phyloP scores from a whole-genome alignment of 2,113 vertebrate genomes.

The Castor canadensis region DNA sequence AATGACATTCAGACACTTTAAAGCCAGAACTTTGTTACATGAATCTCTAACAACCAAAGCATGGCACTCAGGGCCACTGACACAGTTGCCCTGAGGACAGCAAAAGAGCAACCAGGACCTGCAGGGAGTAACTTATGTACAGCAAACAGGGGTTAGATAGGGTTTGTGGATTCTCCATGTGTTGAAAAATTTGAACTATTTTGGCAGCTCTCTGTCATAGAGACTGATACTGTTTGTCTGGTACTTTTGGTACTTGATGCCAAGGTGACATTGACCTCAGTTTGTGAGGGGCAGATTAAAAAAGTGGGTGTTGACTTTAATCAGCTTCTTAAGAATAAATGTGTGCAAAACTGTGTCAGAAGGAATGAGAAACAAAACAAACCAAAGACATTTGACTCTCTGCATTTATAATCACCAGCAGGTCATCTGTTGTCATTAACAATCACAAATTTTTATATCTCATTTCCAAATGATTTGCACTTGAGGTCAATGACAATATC shows the following conservation, averaged over 20 bases:
- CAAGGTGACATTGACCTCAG: neutral
- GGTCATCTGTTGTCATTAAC: neutral
- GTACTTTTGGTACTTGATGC: neutral
- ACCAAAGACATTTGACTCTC: too few relatives aligned
- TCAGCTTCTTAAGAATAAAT: neutral
- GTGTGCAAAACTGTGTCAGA: neutral
- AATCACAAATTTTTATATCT: neutral
- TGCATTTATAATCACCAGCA: neutral
- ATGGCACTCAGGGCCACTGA: neutral
- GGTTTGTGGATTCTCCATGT: neutral
- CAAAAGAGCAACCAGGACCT: neutral
- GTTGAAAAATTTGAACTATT: neutral
- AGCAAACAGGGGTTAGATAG: neutral
- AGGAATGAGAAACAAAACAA: neutral
- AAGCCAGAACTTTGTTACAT: neutral
- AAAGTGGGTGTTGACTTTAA: neutral
- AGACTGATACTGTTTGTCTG: neutral
- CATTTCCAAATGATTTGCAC: neutral
- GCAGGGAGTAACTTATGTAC: rapidly evolving
- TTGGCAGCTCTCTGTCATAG: neutral
- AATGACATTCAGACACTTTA: neutral
- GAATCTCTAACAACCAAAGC: neutral
- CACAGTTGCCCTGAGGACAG: neutral
- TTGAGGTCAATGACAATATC: neutral
- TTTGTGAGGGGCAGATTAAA: neutral